Conservation (phyloP, 1,140 invertebrate species). For the Pectinophora gossypiella region DNA sequence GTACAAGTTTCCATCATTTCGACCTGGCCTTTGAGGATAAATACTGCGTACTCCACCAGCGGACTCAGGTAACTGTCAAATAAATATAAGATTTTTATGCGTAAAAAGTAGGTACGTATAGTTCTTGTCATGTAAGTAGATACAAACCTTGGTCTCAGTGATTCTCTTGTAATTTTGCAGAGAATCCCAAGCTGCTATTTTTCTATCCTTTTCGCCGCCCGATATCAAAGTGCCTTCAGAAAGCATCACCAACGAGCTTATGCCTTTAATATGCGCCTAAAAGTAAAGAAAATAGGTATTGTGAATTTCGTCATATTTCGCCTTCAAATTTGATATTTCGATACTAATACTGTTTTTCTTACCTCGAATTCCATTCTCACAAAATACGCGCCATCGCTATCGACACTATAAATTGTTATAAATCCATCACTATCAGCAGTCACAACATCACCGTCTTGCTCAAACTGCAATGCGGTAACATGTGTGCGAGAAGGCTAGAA, state of each 20-base stretch:
- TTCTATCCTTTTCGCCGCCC: conserved; percentile 91
- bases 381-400: conserved; percentile 91
- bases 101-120: no score
- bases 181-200: conserved; percentile 94
- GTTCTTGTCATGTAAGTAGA: no score
- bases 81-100: no score
- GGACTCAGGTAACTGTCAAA: conserved; percentile 84
- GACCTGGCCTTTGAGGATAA: conserved; percentile 88
- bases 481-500: conserved; percentile 86
- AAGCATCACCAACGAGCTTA: conserved; percentile 90
- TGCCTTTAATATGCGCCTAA: conserved; percentile 89
- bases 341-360: conserved; percentile 1
- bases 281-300: no score
- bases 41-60: conserved; percentile 91
- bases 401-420: conserved; percentile 94
- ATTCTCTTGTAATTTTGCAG: conserved; percentile 93
- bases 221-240: conserved; percentile 93
- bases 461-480: conserved; percentile 91
- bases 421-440: conserved; percentile 96
- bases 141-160: conserved; percentile 86
- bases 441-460: conserved; percentile 92
- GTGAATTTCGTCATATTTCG: no score
- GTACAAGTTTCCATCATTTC: conserved; percentile 93
- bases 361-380: conserved; percentile 91
- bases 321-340: no score